Evolutionary conservation across 2,888 invertebrate genomes (phyloP).

Genomic region (Vanessa cardui): DNA sequence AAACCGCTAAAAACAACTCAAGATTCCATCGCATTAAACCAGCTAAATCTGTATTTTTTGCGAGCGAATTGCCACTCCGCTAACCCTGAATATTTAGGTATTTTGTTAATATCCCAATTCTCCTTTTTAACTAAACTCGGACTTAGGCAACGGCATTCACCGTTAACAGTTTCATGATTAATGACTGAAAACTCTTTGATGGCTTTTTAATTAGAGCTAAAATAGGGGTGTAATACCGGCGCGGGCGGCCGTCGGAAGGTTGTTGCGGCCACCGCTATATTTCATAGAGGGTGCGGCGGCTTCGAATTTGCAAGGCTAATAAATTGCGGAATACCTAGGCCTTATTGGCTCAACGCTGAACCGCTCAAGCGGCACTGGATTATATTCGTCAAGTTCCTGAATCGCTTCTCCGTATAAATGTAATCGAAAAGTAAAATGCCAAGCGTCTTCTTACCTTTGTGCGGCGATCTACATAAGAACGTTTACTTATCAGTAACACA

Average conservation of each 20-base stretch:
- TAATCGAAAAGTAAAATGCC: conserved; percentile 67
- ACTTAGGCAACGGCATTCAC: conserved; percentile 76
- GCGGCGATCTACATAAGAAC: conserved; percentile 59
- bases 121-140: conserved; percentile 68
- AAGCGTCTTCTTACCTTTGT: conserved; percentile 73
- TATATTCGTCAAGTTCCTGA: conserved; percentile 64
- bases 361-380: conserved; percentile 68
- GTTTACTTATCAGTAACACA: conserved; percentile 78
- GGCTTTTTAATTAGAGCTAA: conserved; percentile 84
- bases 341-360: conserved; percentile 78
- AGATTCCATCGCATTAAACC: conserved; percentile 68
- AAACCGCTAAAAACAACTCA: conserved; percentile 75
- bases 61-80: conserved; percentile 71
- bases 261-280: conserved; percentile 76
- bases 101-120: conserved; percentile 80
- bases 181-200: conserved; percentile 83
- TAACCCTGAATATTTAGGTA: conserved; percentile 77
- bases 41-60: conserved; percentile 69
- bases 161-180: conserved; percentile 83
- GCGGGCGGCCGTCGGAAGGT: conserved; percentile 62
- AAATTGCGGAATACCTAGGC: conserved; percentile 80
- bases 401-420: conserved; percentile 57
- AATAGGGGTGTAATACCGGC: conserved; percentile 78
- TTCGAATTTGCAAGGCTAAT: conserved; percentile 82
- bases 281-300: conserved; percentile 73